Base-by-base conservation (phyloP, 2,888 invertebrate species). In the Horisme vitalbata region DNA sequence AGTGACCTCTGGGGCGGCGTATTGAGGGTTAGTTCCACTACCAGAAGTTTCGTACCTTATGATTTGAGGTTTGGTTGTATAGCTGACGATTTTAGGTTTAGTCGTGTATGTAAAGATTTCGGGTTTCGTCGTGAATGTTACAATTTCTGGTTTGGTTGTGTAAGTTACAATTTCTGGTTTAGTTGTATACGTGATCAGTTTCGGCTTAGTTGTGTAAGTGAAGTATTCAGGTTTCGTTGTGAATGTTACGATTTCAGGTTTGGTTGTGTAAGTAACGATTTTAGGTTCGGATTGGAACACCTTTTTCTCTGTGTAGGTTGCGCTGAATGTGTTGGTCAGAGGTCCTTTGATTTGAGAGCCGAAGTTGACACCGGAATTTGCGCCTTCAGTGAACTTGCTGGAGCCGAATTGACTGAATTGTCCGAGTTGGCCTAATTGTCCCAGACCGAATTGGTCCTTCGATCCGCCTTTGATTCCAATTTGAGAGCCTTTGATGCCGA, bases 11-110 rank as follows among this genome's bases (percentile, higher is more conserved):
- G 88, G 86, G 0, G 80, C 79, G 0, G 79, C 81, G n/a, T 83
- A 80, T 15, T 84, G 86, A 0, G 84, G 85, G 49, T 82, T 84
- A 0, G 74, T 79, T 0, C 78, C 80, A 23, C 80, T 85, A 0
- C 87, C 89, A 0, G 87, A 85, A 0, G 88, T 85, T 49, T 87
- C 83, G 36, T 84, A 85, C 0, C 74, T 75, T 3, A 85, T 78
- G 13, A 79, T 58, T 51, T 83, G 78, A 0, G 82, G 75, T 33
- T 76, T 81, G 0, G 80, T 81, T 3, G 79, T 80, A 32, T 64
- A 80, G 0, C 77, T 73, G 0, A 78, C 61, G 1, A 69, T 38
- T 54, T 71, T 61, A 0, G 78, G 70, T 33, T 72, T 71, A 11
- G 70, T 72, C 0, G 72, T 71, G 31, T 62, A 73, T 1, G 65